Evolutionary conservation across 2,888 invertebrate species (phyloP).

Genomic region (Rhorus exstirpatorius): DNA sequence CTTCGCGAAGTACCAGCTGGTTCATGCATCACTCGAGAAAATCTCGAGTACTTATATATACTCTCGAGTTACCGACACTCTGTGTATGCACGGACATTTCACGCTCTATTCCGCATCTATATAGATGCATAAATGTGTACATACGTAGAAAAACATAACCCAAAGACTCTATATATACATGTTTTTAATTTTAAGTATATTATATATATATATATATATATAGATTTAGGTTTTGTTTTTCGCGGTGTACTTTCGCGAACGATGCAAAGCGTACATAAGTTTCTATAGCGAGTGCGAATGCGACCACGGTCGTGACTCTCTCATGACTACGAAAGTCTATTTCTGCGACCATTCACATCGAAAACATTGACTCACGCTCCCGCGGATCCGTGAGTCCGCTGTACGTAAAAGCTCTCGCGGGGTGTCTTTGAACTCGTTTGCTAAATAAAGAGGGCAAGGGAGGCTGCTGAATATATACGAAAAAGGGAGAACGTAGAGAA

Average conservation of each 20-base stretch:
- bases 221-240: slow-evolving; percentile 10
- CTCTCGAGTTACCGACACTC: slow-evolving; percentile 35
- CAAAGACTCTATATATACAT: neutral
- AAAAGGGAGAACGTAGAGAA: slow-evolving; percentile 47
- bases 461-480: slow-evolving; percentile 34
- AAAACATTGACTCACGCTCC: slow-evolving; percentile 82
- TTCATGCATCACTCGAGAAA: slow-evolving; percentile 59
- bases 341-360: slow-evolving; percentile 83
- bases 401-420: slow-evolving; percentile 60
- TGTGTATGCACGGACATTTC: slow-evolving; percentile 14
- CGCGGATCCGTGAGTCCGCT: slow-evolving; percentile 31
- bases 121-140: neutral
- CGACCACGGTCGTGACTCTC: slow-evolving; percentile 51
- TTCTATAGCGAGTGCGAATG: slow-evolving; percentile 60
- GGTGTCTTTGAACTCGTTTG: slow-evolving; percentile 84
- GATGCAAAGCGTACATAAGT: slow-evolving; percentile 57
- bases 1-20: slow-evolving; percentile 66
- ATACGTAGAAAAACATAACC: slow-evolving; percentile 4
- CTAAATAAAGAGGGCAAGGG: slow-evolving; percentile 81
- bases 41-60: slow-evolving; percentile 51
- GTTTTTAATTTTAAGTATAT: neutral
- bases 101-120: neutral
- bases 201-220: neutral
- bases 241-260: slow-evolving; percentile 48
- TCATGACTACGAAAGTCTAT: slow-evolving; percentile 76